These are phyloP conservation scores for Hermaeophaga mercurialis DNA, from an alignment of 2,888 invertebrate genomes.

Conservation along the genomic window DNA sequence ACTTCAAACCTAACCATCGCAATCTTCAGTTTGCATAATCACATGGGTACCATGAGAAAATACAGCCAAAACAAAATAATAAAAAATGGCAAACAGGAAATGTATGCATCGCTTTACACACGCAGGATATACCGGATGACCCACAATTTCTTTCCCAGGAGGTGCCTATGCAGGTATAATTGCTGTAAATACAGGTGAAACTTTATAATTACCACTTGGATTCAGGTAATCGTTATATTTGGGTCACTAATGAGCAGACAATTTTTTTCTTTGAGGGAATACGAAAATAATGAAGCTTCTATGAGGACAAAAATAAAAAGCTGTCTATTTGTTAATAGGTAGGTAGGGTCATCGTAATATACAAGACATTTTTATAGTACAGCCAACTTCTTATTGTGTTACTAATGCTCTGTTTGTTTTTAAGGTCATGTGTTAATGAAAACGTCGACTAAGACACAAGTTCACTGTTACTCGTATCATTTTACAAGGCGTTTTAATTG, in stretches of 20 bases:
- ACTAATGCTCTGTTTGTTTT: conserved; percentile 40
- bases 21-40: conserved; percentile 5
- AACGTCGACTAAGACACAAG: conserved; percentile 29
- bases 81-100: conserved; percentile 1
- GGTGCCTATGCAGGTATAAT: background rate
- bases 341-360: too few species aligned
- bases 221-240: too few species aligned
- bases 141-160: background rate
- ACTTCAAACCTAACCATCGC: conserved; percentile 3
- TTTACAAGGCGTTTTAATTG: conserved; percentile 28
- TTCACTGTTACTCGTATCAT: conserved; percentile 32
- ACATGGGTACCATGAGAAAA: conserved; percentile 1
- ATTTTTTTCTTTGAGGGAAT: too few species aligned
- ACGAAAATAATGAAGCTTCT: too few species aligned
- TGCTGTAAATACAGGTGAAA: background rate
- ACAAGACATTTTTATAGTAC: too few species aligned
- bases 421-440: conserved; percentile 38
- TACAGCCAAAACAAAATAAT: background rate
- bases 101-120: background rate
- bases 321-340: too few species aligned
- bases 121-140: background rate
- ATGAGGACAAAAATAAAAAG: too few species aligned
- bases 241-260: too few species aligned
- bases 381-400: conserved; percentile 34
- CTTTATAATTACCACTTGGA: background rate